Evolutionary conservation across 2,797 vertebrate genomes (phyloP).

Genomic region (Lithobates pipiens): DNA sequence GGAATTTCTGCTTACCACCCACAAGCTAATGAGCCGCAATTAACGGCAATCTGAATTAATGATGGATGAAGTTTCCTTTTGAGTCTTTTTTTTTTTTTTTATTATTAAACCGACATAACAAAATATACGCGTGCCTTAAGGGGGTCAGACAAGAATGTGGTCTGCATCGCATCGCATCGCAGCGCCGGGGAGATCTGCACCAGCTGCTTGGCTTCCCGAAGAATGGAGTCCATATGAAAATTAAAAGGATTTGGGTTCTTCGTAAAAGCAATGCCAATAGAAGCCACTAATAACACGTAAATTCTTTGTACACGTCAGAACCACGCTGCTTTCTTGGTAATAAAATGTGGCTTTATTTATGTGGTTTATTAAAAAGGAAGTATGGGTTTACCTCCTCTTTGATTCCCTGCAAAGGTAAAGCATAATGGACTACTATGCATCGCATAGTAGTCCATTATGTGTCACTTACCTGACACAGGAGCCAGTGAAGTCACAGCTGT

Average conservation of each 20-base stretch:
- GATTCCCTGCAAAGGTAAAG: no score
- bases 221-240: not conserved
- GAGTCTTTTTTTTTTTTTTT: slow-evolving; percentile 36
- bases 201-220: not conserved
- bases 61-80: slow-evolving; percentile 9
- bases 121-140: slow-evolving; percentile 30
- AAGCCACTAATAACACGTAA: not conserved
- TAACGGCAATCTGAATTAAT: slow-evolving; percentile 38
- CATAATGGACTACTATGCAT: no score
- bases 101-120: slow-evolving; percentile 38
- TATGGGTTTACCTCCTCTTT: no score
- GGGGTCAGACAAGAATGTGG: not conserved
- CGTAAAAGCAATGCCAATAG: not conserved
- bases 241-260: not conserved
- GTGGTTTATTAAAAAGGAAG: no score
- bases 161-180: not conserved
- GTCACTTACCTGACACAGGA: no score
- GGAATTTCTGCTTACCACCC: slow-evolving; percentile 42
- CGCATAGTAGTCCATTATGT: no score
- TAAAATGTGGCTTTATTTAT: not conserved
- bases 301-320: not conserved
- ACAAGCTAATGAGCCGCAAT: slow-evolving; percentile 48
- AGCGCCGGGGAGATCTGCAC: not conserved
- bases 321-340: not conserved
- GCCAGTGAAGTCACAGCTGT: no score